Percentiles rank a stretch among this genome's conserved stretches.
Conservation (phyloP, 53 echinoderm and acorn worm species). For the Patiria pectinifera region DNA sequence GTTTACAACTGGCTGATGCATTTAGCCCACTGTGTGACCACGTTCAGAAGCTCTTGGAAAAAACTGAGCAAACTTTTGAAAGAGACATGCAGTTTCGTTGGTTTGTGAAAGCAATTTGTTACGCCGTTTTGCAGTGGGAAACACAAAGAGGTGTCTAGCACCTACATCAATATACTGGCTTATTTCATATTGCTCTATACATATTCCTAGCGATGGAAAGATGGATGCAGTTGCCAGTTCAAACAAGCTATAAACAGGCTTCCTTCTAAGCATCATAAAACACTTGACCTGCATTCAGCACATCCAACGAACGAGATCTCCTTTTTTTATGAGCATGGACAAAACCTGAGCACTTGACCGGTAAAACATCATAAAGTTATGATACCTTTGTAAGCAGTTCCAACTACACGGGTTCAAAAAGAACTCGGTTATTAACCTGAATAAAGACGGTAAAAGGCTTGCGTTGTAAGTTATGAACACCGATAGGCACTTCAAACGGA, state of each 20-base stretch:
- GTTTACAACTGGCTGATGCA: no score
- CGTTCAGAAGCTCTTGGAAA: no score
- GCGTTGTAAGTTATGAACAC: not conserved
- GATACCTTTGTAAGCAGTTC: not conserved
- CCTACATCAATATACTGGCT: no score
- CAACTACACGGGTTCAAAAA: not conserved
- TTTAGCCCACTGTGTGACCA: no score
- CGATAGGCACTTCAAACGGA: not conserved
- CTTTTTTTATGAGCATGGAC: not conserved
- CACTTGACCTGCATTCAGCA: slow-evolving; percentile 24
- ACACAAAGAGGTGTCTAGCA: no score
- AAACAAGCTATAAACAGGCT: not conserved
- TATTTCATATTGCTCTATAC: no score
- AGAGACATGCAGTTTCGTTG: no score
- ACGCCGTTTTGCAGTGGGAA: no score
- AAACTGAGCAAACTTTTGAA: no score
- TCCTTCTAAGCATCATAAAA: not conserved
- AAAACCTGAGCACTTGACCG: not conserved
- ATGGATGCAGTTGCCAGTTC: not conserved
- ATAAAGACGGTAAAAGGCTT: not conserved
- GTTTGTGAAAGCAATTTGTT: no score
- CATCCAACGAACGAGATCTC: not conserved
- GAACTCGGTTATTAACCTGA: not conserved
- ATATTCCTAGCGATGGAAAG: no score
- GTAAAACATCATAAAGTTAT: not conserved